phyloP scores from a whole-genome alignment of 1,140 invertebrate species.

The Halotydeus destructor region DNA sequence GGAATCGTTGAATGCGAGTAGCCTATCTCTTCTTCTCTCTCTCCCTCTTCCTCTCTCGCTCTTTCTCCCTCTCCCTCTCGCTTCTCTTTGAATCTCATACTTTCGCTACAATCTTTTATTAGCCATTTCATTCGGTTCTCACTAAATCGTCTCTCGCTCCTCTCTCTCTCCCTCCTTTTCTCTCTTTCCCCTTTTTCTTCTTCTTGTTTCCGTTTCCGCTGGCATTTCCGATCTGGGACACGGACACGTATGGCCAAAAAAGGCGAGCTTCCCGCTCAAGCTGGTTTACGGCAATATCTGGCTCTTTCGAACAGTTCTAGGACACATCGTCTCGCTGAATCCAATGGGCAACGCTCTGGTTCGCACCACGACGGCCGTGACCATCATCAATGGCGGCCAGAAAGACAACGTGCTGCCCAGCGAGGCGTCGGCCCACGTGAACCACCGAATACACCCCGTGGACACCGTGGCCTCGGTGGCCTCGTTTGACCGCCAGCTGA shows the following conservation, averaged over 20 bases:
- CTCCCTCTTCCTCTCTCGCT: too few species aligned
- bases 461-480: conserved; percentile 29
- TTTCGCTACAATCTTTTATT: too few species aligned
- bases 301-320: conserved; percentile 30
- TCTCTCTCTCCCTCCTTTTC: too few species aligned
- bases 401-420: conserved; percentile 32
- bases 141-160: conserved; percentile 13
- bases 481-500: conserved; percentile 27
- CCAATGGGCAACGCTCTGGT: conserved; percentile 28
- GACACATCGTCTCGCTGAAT: conserved; percentile 23
- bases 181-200: too few species aligned
- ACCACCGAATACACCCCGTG: conserved; percentile 34
- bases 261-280: conserved; percentile 25
- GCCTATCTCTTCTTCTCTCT: too few species aligned
- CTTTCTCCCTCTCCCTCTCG: too few species aligned
- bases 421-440: conserved; percentile 29
- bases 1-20: too few species aligned
- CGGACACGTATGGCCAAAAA: too few species aligned
- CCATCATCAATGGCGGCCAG: conserved; percentile 30
- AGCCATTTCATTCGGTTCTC: neutral
- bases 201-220: too few species aligned
- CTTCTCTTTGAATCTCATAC: too few species aligned
- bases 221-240: too few species aligned
- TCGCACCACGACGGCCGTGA: conserved; percentile 34
- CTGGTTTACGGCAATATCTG: conserved; percentile 32